A percentile compares a stretch with the other conserved stretches of the same genome.
phyloP scores from a whole-genome alignment of 2,888 invertebrate genomes.

The Hybos culiciformis region DNA sequence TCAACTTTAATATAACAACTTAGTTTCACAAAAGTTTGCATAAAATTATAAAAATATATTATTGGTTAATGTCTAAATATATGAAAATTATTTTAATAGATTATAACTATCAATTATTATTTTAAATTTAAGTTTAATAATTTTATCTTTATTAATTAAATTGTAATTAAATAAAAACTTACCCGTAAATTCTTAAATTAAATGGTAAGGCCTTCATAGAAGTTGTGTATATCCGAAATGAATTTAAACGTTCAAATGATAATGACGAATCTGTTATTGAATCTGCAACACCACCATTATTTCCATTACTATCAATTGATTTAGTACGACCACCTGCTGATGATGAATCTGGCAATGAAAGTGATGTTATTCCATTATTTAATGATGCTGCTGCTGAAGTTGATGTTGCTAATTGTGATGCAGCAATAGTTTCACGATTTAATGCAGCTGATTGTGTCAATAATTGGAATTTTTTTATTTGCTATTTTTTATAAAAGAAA shows the following conservation, averaged over 20 bases:
- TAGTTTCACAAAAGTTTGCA: no score
- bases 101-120: background rate
- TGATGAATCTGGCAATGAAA: constrained; percentile 16
- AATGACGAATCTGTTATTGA: constrained; percentile 18
- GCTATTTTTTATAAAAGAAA: constrained; percentile 23
- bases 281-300: background rate
- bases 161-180: constrained; percentile 21
- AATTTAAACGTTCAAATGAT: constrained; percentile 33
- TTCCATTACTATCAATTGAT: constrained; percentile 3
- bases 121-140: background rate
- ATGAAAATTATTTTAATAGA: no score
- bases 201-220: constrained; percentile 35
- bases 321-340: constrained; percentile 7
- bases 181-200: constrained; percentile 35
- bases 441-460: constrained; percentile 35
- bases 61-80: no score
- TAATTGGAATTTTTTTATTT: constrained; percentile 35
- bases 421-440: constrained; percentile 35
- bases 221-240: constrained; percentile 34
- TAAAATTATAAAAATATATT: no score
- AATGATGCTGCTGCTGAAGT: constrained; percentile 17
- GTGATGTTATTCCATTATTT: constrained; percentile 10
- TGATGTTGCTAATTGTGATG: constrained; percentile 35
- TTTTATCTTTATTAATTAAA: background rate
- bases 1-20: no score